phyloP scores from a whole-genome alignment of 2,113 vertebrate genomes.

The Microtus montanus region DNA sequence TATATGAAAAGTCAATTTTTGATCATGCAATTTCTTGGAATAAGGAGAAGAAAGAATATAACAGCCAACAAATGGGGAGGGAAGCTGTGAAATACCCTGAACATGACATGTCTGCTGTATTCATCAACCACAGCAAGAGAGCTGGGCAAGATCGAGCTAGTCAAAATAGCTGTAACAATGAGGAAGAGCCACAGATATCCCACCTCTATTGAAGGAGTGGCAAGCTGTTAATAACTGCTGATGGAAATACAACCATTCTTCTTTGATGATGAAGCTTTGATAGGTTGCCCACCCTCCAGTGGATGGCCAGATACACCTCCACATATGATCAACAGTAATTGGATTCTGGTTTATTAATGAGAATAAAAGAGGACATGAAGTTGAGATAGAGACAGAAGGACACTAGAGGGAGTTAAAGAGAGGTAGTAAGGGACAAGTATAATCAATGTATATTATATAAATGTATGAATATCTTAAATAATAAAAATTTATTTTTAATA shows the following conservation, averaged over 20 bases:
- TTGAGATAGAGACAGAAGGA: no score
- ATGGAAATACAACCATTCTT: not conserved
- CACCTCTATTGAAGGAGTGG: not conserved
- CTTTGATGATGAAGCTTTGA: not conserved
- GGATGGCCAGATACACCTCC: not conserved
- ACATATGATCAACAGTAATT: not conserved
- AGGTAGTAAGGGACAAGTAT: not conserved
- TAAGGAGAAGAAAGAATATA: not conserved
- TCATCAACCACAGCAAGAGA: no score
- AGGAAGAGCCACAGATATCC: not conserved
- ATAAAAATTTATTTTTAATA: not conserved
- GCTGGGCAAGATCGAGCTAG: not conserved
- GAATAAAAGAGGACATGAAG: not conserved
- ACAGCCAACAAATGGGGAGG: not conserved
- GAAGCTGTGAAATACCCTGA: no score
- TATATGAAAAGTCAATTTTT: not conserved
- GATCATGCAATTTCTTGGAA: not conserved
- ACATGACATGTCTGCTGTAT: not conserved
- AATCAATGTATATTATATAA: not conserved
- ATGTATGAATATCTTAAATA: not conserved
- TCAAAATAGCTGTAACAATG: not conserved
- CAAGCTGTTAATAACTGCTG: not conserved
- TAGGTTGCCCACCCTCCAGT: not conserved
- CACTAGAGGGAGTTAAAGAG: not conserved
- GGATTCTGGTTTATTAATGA: not conserved